phyloP scores from a whole-genome alignment of 2,888 invertebrate species.

The Agelastica alni region DNA sequence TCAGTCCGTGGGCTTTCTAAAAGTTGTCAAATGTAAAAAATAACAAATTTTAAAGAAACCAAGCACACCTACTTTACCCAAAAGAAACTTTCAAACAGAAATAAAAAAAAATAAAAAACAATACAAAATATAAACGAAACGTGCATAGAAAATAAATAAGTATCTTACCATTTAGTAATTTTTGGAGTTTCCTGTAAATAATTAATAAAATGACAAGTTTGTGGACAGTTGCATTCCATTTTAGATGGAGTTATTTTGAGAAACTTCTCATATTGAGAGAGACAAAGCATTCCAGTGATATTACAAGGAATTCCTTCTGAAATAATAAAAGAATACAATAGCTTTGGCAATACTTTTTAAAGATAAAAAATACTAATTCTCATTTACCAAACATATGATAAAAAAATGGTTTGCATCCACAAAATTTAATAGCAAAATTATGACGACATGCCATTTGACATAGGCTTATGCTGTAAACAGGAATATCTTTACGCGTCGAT shows the following conservation, averaged over 20 bases:
- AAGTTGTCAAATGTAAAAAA: too few species aligned
- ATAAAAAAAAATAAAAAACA: too few species aligned
- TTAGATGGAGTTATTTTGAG: constrained; percentile 52
- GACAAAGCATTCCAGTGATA: constrained; percentile 61
- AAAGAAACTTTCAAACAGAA: too few species aligned
- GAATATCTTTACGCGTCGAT: constrained; percentile 49
- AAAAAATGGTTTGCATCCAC: constrained; percentile 66
- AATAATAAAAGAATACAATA: not conserved
- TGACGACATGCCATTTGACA: constrained; percentile 64
- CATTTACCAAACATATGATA: constrained; percentile 61
- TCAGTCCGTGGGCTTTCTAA: too few species aligned
- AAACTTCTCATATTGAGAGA: constrained; percentile 52
- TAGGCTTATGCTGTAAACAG: constrained; percentile 63
- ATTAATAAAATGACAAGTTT: constrained; percentile 55
- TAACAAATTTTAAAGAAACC: too few species aligned
- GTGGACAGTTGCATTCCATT: constrained; percentile 56
- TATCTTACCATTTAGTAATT: constrained; percentile 52
- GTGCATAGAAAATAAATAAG: too few species aligned
- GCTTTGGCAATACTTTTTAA: not conserved
- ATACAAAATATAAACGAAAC: too few species aligned
- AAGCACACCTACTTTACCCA: too few species aligned
- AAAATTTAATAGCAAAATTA: constrained; percentile 57
- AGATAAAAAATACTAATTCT: not conserved
- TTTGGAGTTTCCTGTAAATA: constrained; percentile 54
- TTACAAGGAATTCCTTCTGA: constrained; percentile 60